Percentiles rank a stretch among this genome's conserved stretches.
phyloP scores from a whole-genome alignment of 2,888 invertebrate species.

The Idaea dimidiata region DNA sequence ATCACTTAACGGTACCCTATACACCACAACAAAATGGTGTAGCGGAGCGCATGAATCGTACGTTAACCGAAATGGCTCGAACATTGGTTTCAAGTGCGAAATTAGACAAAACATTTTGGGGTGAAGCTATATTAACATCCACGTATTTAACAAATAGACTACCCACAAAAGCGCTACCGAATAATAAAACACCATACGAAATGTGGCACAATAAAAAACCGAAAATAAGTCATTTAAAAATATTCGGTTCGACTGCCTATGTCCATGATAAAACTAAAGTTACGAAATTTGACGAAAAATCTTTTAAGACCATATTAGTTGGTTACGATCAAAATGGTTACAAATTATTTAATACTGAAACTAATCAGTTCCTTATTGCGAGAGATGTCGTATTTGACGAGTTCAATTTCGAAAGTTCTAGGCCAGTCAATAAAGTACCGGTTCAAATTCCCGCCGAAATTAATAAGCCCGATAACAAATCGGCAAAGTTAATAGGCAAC shows the following conservation, averaged over 20 bases:
- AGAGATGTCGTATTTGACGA: slow-evolving; percentile 48
- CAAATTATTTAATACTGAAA: slow-evolving; percentile 40
- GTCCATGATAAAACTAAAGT: slow-evolving; percentile 8
- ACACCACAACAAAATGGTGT: slow-evolving; percentile 15
- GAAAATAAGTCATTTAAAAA: slow-evolving; percentile 28
- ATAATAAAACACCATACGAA: slow-evolving; percentile 47
- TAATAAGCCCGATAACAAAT: slow-evolving; percentile 9
- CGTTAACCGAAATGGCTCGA: slow-evolving; percentile 12
- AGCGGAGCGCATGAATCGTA: slow-evolving; percentile 15
- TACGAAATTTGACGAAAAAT: slow-evolving; percentile 29
- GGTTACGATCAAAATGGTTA: slow-evolving; percentile 46
- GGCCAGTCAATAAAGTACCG: slow-evolving; percentile 19
- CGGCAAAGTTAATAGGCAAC: slow-evolving; percentile 12
- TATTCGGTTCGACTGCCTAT: slow-evolving; percentile 46
- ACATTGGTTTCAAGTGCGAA: slow-evolving; percentile 10
- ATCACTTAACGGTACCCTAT: slow-evolving; percentile 3
- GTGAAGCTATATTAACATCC: slow-evolving; percentile 47
- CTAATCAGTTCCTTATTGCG: slow-evolving; percentile 32
- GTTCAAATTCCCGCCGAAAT: slow-evolving; percentile 12
- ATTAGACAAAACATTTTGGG: slow-evolving; percentile 26
- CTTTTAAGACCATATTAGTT: slow-evolving; percentile 42
- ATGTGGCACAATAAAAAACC: slow-evolving; percentile 48
- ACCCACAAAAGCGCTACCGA: slow-evolving; percentile 43
- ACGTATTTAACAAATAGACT: slow-evolving; percentile 46
- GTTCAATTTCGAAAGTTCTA: slow-evolving; percentile 32